Evolutionary conservation across 2,888 invertebrate species (phyloP), one percentile per base, ranked within the genome.

Genomic region (Troides helena): DNA sequence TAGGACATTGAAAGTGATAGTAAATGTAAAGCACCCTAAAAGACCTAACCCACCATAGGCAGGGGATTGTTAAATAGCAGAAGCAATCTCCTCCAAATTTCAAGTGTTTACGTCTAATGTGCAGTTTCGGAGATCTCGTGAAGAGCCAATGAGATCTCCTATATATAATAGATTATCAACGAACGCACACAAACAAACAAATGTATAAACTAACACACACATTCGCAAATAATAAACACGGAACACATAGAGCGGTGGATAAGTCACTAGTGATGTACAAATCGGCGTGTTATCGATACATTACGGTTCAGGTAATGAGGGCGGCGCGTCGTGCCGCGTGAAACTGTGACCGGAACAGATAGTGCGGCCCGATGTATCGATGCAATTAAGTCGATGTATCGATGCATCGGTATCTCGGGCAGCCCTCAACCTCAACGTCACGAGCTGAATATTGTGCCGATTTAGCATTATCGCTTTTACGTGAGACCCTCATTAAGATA

Each of bases 401-500:
- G 76, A 73, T 72, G 69, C 70, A 75, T 71, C 72, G 72, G 74
- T 76, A 74, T 73, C 72, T 36, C 68, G 68, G 61, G 50, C 70
- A 70, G 66, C 70, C 70, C 67, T 70, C 66, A 70, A 62, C 70
- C 69, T 69, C 69, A 66, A 71, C 75, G 77, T 75, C 77, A 78
- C 76, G 78, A 74, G 72, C 69, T 72, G 72, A 73, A 72, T 72
- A 72, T 74, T 76, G 77, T 78, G 81, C 78, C 79, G 77, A 83
- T 83, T 79, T 77, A 78, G 74, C 77, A 76, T 77, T 78, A 80
- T 81, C 80, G 75, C 72, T 73, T 70, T 72, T 72, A 78, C 83
- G 85, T 83, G 84, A 83, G 80, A 78, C 78, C 77, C 82, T 84
- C 84, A 81, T 85, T 82, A 79, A 82, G 82, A 81, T 81, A 80